A percentile compares a stretch with the other conserved stretches of the same genome.
phyloP scores from a whole-genome alignment of 1,140 invertebrate genomes.

The Tetramorium alpestre region DNA sequence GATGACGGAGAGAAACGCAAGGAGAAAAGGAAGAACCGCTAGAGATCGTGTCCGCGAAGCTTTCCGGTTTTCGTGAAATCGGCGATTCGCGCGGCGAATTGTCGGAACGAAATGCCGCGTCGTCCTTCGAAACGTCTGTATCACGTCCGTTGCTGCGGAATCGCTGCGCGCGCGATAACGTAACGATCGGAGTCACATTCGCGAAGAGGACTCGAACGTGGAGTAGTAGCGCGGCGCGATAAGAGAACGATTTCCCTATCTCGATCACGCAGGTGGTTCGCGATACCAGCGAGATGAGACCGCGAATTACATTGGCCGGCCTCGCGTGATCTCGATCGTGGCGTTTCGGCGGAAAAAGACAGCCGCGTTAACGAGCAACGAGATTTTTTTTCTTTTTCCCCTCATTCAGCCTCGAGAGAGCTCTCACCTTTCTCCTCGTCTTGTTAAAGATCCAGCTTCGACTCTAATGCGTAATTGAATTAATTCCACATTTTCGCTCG shows the following conservation, averaged over 20 bases:
- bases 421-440: conserved; percentile 34
- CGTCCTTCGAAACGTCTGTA: neutral
- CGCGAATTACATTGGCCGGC: conserved; percentile 4
- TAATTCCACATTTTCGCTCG: conserved; percentile 69
- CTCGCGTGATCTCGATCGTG: too few relatives aligned
- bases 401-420: neutral
- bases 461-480: conserved; percentile 75
- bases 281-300: conserved; percentile 14
- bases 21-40: conserved; percentile 5
- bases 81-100: neutral
- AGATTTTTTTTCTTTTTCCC: neutral
- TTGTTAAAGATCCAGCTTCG: conserved; percentile 56
- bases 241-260: conserved; percentile 45
- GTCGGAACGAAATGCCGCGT: neutral
- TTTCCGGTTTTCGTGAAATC: conserved; percentile 14
- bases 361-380: neutral
- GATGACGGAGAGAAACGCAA: neutral
- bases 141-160: neutral
- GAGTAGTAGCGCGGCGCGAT: neutral
- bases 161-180: conserved; percentile 9
- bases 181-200: conserved; percentile 16
- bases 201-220: neutral
- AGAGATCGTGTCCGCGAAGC: neutral
- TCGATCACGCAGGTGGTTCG: conserved; percentile 27
- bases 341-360: neutral